Conservation (phyloP, 2,888 invertebrate genomes). For the Phlogophora meticulosa region DNA sequence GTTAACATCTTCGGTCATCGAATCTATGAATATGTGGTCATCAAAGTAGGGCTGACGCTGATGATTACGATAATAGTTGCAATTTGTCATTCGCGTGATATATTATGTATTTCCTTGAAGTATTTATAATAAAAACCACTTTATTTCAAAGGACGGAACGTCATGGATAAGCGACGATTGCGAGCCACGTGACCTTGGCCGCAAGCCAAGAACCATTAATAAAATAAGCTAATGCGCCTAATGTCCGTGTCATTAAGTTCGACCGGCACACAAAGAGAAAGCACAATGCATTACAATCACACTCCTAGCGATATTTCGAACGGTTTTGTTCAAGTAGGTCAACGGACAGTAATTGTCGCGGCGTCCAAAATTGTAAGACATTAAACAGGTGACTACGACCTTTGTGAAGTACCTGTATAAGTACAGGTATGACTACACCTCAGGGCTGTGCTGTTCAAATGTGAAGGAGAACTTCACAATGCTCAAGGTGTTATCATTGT, state of each 20-base stretch:
- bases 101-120: too few species aligned
- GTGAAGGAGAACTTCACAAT: slow-evolving; percentile 14
- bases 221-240: slow-evolving; percentile 39
- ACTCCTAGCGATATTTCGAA: slow-evolving; percentile 22
- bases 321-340: slow-evolving; percentile 48
- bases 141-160: slow-evolving; percentile 43
- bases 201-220: slow-evolving; percentile 36
- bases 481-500: slow-evolving; percentile 25
- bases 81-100: too few species aligned
- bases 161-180: slow-evolving; percentile 23
- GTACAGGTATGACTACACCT: slow-evolving; percentile 4
- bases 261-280: slow-evolving; percentile 40
- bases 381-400: slow-evolving; percentile 50
- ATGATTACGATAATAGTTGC: background rate
- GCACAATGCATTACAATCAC: slow-evolving; percentile 37
- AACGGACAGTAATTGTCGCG: slow-evolving; percentile 46
- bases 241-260: slow-evolving; percentile 20
- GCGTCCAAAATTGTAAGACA: slow-evolving; percentile 47
- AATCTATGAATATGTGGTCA: background rate
- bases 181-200: slow-evolving; percentile 33
- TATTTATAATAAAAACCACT: background rate
- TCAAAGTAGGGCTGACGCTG: background rate
- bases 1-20: background rate
- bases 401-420: slow-evolving; percentile 25
- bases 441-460: slow-evolving; percentile 44